Evolutionary conservation across 2,888 invertebrate species (phyloP).

Genomic region (Cephalotes varians): DNA sequence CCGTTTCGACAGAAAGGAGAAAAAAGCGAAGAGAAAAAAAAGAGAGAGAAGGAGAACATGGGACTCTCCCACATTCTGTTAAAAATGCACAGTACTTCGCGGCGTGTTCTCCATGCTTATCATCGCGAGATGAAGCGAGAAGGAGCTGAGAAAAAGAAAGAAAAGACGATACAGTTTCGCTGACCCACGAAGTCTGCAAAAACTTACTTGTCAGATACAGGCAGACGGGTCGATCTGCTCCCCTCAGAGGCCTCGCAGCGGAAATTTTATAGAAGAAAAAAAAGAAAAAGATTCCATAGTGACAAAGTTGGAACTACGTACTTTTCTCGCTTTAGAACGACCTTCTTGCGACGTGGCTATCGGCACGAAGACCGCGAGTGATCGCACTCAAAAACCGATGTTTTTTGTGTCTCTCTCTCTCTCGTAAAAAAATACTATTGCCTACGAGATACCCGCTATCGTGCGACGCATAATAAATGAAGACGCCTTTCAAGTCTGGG

Average conservation of each 20-base stretch:
- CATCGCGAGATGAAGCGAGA: slow-evolving; percentile 25
- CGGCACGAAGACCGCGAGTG: slow-evolving; percentile 10
- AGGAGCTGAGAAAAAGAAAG: slow-evolving; percentile 49
- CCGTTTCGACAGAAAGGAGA: neutral
- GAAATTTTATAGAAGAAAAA: neutral
- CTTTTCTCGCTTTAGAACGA: neutral
- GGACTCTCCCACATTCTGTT: neutral
- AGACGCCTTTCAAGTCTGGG: slow-evolving; percentile 26
- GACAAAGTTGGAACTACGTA: neutral
- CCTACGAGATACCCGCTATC: slow-evolving; percentile 42
- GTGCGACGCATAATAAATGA: slow-evolving; percentile 24
- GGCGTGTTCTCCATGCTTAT: slow-evolving; percentile 23
- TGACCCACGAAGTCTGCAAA: slow-evolving; percentile 77
- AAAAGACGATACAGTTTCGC: slow-evolving; percentile 58
- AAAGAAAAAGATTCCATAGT: neutral
- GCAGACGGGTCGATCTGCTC: slow-evolving; percentile 68
- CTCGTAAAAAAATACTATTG: slow-evolving; percentile 24
- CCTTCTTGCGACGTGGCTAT: neutral
- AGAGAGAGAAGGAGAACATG: slow-evolving; percentile 47
- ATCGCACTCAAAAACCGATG: neutral
- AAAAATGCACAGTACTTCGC: slow-evolving; percentile 19
- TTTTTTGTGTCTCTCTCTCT: slow-evolving; percentile 2
- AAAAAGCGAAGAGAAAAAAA: slow-evolving; percentile 5
- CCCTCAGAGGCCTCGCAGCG: neutral
- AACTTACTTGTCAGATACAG: slow-evolving; percentile 72